Evolutionary conservation across 2,797 vertebrate species (phyloP).

Genomic region (Podargus strigoides): DNA sequence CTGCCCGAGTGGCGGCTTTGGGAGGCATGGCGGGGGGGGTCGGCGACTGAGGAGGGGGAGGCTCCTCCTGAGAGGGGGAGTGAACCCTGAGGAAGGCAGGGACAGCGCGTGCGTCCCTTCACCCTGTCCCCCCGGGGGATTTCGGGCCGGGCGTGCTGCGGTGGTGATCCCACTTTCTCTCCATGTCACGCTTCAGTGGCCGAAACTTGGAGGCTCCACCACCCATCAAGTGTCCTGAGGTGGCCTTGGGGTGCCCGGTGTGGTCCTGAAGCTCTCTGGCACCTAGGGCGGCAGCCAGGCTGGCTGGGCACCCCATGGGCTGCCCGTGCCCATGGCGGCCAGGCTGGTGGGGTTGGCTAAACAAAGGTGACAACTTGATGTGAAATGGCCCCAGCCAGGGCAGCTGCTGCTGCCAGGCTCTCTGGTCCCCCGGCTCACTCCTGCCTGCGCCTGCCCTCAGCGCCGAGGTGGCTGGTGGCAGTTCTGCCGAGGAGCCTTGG

Average conservation of each 20-base stretch:
- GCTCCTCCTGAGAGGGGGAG: background rate
- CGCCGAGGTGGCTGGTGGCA: accelerated
- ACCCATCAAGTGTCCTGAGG: too few relatives aligned
- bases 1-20: background rate
- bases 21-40: background rate
- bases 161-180: background rate
- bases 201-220: background rate
- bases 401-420: background rate
- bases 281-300: background rate
- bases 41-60: too few relatives aligned
- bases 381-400: background rate
- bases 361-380: background rate
- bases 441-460: background rate
- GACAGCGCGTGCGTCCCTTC: background rate
- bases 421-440: background rate
- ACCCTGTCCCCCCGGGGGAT: too few relatives aligned
- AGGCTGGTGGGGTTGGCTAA: background rate
- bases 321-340: accelerated
- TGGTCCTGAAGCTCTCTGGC: background rate
- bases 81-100: background rate
- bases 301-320: background rate
- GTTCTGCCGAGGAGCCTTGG: background rate
- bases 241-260: background rate
- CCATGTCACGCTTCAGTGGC: background rate
- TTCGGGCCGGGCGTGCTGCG: too few relatives aligned